Conservation (phyloP, 2,888 invertebrate genomes). For the Perizoma flavofasciatum region DNA sequence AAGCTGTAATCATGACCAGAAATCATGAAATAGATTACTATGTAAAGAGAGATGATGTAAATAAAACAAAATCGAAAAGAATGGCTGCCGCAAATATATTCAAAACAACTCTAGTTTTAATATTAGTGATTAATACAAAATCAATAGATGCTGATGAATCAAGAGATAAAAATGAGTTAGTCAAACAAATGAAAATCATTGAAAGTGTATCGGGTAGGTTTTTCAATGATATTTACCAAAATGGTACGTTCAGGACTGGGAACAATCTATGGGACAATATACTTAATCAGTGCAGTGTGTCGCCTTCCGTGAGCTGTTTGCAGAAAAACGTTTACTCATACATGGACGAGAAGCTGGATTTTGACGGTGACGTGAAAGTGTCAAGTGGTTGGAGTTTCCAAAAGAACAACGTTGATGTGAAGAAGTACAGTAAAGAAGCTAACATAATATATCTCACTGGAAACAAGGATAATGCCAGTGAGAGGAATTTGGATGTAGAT, state of each 20-base stretch:
- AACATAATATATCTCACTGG: conserved; percentile 77
- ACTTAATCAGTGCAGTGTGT: conserved; percentile 87
- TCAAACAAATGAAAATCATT: conserved; percentile 61
- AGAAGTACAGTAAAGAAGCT: conserved; percentile 80
- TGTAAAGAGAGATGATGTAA: conserved; percentile 20
- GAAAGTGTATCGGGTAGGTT: conserved; percentile 66
- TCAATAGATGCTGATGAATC: conserved; percentile 48
- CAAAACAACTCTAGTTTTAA: conserved; percentile 52
- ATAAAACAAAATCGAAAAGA: conserved; percentile 24
- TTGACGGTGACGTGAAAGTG: conserved; percentile 86
- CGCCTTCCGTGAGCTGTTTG: conserved; percentile 88
- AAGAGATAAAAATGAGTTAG: conserved; percentile 55
- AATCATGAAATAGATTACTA: conserved; percentile 6
- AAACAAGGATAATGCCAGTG: conserved; percentile 53
- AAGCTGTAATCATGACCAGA: not conserved
- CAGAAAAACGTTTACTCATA: conserved; percentile 91
- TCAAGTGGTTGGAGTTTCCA: conserved; percentile 86
- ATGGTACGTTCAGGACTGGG: conserved; percentile 81
- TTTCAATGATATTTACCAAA: conserved; percentile 70
- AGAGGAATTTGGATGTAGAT: conserved; percentile 63
- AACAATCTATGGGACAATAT: conserved; percentile 90
- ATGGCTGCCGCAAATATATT: conserved; percentile 45
- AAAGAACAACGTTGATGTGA: conserved; percentile 85
- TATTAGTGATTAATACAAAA: conserved; percentile 54
- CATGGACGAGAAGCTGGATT: conserved; percentile 86